phyloP scores from a whole-genome alignment of 2,113 vertebrate species.

The Cyprinus carpio region DNA sequence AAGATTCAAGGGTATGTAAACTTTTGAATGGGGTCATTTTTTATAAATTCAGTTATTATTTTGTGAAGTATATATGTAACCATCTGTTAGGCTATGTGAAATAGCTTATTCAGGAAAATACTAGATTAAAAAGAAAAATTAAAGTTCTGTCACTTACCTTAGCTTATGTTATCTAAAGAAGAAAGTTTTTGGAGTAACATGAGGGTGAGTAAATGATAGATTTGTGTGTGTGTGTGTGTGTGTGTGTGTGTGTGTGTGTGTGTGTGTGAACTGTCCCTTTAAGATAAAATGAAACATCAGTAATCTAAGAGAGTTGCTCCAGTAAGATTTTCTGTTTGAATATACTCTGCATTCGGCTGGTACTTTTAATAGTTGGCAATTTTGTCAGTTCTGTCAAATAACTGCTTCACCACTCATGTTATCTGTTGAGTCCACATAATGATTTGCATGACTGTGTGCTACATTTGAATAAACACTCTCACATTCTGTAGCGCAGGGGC shows the following conservation, averaged over 20 bases:
- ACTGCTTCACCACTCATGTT: conserved; percentile 43
- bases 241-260: no score
- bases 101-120: no score
- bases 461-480: conserved; percentile 48
- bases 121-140: no score
- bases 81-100: no score
- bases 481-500: conserved; percentile 10
- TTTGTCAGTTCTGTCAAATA: conserved; percentile 47
- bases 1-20: no score
- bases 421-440: conserved; percentile 37
- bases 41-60: no score
- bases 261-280: not conserved
- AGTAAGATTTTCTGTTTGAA: conserved; percentile 22
- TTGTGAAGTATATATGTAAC: no score
- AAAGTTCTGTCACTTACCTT: not conserved
- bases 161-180: not conserved
- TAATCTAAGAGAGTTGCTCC: conserved; percentile 12
- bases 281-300: conserved; percentile 25
- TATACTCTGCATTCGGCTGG: conserved; percentile 20
- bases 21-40: no score
- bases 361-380: conserved; percentile 25
- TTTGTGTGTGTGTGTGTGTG: no score
- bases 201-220: not conserved
- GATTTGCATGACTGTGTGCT: conserved; percentile 34
- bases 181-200: not conserved